phyloP scores from a whole-genome alignment of 2,797 vertebrate genomes.

The Neosilurus mollespiculum region DNA sequence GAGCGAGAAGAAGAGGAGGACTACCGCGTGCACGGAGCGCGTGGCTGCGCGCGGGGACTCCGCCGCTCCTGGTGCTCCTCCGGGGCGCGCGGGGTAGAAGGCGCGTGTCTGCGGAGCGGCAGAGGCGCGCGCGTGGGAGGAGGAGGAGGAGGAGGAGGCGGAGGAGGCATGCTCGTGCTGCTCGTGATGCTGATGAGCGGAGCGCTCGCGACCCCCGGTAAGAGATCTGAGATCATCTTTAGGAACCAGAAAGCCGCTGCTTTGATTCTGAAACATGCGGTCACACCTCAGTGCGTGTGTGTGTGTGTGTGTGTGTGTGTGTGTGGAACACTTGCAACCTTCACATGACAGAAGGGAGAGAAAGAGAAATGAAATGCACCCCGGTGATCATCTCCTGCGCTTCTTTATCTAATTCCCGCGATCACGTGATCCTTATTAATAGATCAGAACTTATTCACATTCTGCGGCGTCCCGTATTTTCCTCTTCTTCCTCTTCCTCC shows the following conservation, averaged over 20 bases:
- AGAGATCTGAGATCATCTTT: constrained; percentile 58
- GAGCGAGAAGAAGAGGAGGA: constrained; percentile 8
- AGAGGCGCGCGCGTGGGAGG: not conserved
- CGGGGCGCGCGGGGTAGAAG: constrained; percentile 52
- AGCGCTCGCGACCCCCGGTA: constrained; percentile 73
- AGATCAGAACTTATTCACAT: not conserved
- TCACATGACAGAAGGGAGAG: too few relatives aligned
- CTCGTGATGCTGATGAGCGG: constrained; percentile 66
- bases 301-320: not conserved
- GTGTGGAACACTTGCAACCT: not conserved
- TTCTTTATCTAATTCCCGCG: too few relatives aligned
- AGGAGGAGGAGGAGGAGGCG: too few relatives aligned
- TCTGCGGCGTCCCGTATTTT: not conserved
- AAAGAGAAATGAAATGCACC: not conserved
- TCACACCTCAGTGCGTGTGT: not conserved
- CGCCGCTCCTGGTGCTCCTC: constrained; percentile 36
- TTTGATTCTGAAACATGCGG: not conserved
- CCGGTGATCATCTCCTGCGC: not conserved
- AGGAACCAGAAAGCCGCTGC: too few relatives aligned
- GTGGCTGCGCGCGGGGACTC: not conserved
- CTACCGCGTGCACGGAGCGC: constrained; percentile 41
- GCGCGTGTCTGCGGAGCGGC: not conserved
- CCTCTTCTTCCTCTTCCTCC: not conserved
- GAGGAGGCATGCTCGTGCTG: too few relatives aligned
- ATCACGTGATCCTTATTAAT: not conserved